Base-by-base conservation (phyloP, 2,797 vertebrate genomes). In the Propithecus deckenii region DNA sequence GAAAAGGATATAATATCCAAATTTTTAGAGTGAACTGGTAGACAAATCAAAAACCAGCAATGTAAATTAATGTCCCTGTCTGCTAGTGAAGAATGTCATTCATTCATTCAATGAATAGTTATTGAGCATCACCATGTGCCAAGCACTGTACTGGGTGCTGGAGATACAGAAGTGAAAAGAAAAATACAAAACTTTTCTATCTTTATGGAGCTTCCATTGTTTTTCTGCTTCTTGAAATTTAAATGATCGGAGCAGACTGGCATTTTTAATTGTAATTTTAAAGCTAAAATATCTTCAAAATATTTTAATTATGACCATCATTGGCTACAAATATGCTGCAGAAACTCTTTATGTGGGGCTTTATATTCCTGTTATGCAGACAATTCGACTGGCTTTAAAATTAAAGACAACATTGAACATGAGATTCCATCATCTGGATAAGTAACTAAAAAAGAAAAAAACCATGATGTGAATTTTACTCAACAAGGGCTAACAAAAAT, bases 401-500 rank as follows among this genome's bases (percentile, higher is more conserved):
- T 94, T 17, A 91, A 96, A 94, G 79, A 52, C 50, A 67, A 30
- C 35, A 38, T 4, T 74, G 48, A 75, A 92, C 22, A 71, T 12
- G 72, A 28, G 75, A 89, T 67, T 67, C 15, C 55, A 95, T 97
- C 94, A 97, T 97, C 94, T 96, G 98, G 97, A 55, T 86, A 91
- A 97, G 71, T 83, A 72, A 92, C 90, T 89, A 71, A 89, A 92
- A 81, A 41, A 46, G 32, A 85, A 79, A 11, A 11, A 13, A 41
- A 41, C 1, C 15, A 57, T 25, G 23, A 50, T 81, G 91, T 86
- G 95, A 96, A 74, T 65, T 90, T 95, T 72, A 63, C 48, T 96
- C 52, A 79, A 93, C 22, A 96, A 84, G 28, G 67, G 88, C 89
- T 97, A 96, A 97, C 35, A 96, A 95, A 97, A 98, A 97, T 89